A percentile compares a stretch with the other conserved stretches of the same genome.
Evolutionary conservation across 2,113 vertebrate species (phyloP).

Genomic region (Sphaerodactylus townsendi): DNA sequence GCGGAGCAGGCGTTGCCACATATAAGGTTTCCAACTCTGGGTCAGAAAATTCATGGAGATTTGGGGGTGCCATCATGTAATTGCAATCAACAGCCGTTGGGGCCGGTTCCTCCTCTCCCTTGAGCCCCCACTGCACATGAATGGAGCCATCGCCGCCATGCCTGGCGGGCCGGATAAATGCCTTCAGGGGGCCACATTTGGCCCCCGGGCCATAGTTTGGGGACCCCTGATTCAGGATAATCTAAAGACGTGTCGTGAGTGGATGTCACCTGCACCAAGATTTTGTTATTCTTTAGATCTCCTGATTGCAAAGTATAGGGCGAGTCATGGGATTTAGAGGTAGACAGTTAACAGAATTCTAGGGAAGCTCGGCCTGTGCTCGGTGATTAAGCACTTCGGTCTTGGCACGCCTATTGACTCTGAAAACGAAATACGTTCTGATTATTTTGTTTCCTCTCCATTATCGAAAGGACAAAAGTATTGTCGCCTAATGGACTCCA

Average conservation of each 20-base stretch:
- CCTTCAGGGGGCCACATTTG: too few relatives aligned
- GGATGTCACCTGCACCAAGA: not conserved
- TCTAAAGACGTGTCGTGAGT: slow-evolving; percentile 3
- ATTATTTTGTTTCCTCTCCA: not conserved
- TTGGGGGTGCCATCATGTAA: too few relatives aligned
- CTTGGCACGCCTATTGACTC: slow-evolving; percentile 1
- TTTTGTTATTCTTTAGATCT: slow-evolving; percentile 15
- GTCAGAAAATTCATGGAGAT: too few relatives aligned
- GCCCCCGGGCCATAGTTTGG: too few relatives aligned
- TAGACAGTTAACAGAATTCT: slow-evolving; percentile 27
- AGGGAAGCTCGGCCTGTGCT: not conserved
- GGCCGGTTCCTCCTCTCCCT: too few relatives aligned
- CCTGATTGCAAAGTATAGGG: slow-evolving; percentile 16
- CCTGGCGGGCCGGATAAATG: too few relatives aligned
- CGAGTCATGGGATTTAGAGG: slow-evolving; percentile 7
- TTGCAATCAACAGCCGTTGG: too few relatives aligned
- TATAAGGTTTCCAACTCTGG: too few relatives aligned
- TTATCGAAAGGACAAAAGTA: not conserved
- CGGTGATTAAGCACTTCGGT: slow-evolving; percentile 1
- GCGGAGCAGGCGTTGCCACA: too few relatives aligned
- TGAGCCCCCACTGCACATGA: too few relatives aligned
- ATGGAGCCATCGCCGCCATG: too few relatives aligned
- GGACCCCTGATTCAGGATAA: slow-evolving; percentile 26
- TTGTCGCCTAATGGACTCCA: not conserved
- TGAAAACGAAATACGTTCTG: not conserved